A percentile compares a stretch with the other conserved stretches of the same genome.
phyloP scores from a whole-genome alignment of 2,888 invertebrate species.

The Heliconius ethilla region DNA sequence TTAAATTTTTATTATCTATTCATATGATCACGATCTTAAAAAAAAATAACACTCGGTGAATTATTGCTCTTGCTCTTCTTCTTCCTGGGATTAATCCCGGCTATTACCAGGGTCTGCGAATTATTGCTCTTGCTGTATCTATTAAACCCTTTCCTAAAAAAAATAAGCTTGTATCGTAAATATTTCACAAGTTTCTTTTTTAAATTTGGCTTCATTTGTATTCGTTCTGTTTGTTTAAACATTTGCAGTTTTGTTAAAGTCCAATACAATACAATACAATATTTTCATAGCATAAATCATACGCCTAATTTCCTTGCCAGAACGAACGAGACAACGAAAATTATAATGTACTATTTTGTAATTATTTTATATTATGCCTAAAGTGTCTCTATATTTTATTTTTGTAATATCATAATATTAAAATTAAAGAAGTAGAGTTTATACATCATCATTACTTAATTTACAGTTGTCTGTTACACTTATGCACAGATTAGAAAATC shows the following conservation, averaged over 20 bases:
- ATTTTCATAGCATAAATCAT: background rate
- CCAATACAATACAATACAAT: background rate
- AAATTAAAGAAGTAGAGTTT: background rate
- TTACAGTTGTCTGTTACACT: background rate
- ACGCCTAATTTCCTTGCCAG: background rate
- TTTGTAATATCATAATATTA: background rate
- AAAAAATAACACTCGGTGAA: too few relatives aligned
- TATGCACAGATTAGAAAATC: background rate
- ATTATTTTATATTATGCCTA: background rate
- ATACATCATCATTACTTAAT: constrained; percentile 23
- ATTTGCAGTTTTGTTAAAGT: background rate
- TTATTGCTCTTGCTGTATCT: too few relatives aligned
- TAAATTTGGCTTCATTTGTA: background rate
- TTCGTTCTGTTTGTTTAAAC: background rate
- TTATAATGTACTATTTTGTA: background rate
- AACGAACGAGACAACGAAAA: background rate
- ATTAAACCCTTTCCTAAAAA: too few relatives aligned
- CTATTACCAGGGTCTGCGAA: too few relatives aligned
- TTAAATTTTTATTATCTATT: background rate
- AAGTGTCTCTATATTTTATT: background rate
- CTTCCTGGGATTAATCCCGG: too few relatives aligned
- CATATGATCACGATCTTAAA: background rate
- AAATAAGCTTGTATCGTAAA: too few relatives aligned
- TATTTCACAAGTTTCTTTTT: too few relatives aligned
- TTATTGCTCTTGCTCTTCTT: too few relatives aligned